phyloP scores from a whole-genome alignment of 2,113 vertebrate species.

The Eublepharis macularius region DNA sequence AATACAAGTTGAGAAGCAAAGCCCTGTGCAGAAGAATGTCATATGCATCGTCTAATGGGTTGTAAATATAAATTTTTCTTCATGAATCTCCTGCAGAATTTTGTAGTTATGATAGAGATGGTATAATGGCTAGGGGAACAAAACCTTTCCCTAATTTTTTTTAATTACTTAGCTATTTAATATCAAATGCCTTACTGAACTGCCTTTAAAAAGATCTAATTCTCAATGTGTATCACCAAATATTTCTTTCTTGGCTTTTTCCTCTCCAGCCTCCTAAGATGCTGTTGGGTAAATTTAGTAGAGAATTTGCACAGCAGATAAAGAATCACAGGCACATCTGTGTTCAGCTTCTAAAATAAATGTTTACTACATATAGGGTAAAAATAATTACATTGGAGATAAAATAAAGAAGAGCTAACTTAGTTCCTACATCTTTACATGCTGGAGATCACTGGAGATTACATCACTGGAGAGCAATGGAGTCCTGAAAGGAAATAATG shows the following conservation, averaged over 20 bases:
- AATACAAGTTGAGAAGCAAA: not conserved
- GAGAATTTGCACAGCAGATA: no score
- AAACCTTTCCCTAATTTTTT: not conserved
- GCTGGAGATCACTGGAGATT: no score
- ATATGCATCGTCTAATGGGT: not conserved
- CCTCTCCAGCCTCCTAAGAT: no score
- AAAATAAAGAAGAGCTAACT: no score
- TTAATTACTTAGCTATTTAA: constrained; percentile 35
- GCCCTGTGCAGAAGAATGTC: not conserved
- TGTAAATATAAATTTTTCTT: not conserved
- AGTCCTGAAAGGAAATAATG: no score
- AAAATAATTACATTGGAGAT: no score
- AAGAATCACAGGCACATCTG: no score
- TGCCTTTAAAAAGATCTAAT: not conserved
- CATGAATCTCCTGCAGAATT: not conserved
- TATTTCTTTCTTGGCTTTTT: not conserved
- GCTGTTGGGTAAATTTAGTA: no score
- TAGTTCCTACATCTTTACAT: no score
- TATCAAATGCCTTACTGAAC: constrained; percentile 10
- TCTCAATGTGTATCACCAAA: not conserved
- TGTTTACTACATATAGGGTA: no score
- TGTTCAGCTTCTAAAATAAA: no score
- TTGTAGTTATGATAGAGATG: not conserved
- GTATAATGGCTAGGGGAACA: not conserved
- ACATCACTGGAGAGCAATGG: no score